Evolutionary conservation across 2,888 invertebrate species (phyloP), one percentile per base, ranked within the genome.

Genomic region (Synanthedon formicaeformis): DNA sequence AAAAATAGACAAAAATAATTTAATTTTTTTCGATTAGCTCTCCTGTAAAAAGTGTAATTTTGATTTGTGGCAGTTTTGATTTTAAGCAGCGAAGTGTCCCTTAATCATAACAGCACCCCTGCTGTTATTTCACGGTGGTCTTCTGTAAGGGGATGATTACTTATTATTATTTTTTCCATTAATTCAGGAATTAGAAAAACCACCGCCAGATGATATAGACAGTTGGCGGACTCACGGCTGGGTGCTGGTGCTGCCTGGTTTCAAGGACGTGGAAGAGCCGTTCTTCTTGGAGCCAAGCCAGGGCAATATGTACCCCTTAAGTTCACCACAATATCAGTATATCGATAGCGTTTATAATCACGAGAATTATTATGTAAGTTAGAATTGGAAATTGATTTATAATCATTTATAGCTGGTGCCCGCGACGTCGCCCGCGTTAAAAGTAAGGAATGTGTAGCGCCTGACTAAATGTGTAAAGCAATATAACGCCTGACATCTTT

Each of bases 281-380:
- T 90, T 93, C 73, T 97, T 96, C 73, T 91, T 97, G 45, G 97
- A 97, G 66, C 92, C 97, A 1, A 91, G 93, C 13, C 94, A 96
- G 0, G 97, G 97, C 0, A 84, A 89, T 13, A 71, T 83, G 0
- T 89, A 92, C 58, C 86, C 91, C 0, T 69, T 92, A 0, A 69
- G 81, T 48, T 84, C 90, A 18, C 74, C 84, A 2, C 86, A 91
- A 56, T 97, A 96, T 65, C 90, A 92, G 40, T 90, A 93, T 1
- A 88, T 97, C 4, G 96, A 97, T 67, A 92, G 93, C 60, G 78
- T 97, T 52, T 98, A 97, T 91, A 96, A 96, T 66, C 84, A 96
- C 67, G 84, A 89, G 52, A 97, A 98, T 78, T 97, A 95, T 74
- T 96, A 94, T 88, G 92, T 92, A 58, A 79, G 81, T 69, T 0